Conservation (phyloP, 37 sponge, comb jelly and placozoan genomes). For the Theonella swinhoei region DNA sequence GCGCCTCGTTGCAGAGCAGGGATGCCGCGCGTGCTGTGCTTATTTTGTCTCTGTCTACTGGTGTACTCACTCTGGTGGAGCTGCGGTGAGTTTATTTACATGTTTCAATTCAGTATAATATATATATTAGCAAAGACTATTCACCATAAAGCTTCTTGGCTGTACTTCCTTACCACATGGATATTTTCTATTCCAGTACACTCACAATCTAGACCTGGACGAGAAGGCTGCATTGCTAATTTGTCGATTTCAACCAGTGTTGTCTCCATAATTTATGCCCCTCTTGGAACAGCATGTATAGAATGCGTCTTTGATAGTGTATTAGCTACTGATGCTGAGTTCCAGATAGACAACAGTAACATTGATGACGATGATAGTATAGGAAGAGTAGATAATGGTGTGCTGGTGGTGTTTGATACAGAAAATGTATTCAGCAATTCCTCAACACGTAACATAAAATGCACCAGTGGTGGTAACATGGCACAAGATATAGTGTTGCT, state of each 20-base stretch:
- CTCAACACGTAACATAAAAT: not conserved
- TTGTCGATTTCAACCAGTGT: not conserved
- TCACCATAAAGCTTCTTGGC: no score
- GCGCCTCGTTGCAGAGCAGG: no score
- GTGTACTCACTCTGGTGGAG: not conserved
- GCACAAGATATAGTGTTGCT: not conserved
- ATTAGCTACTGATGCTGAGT: not conserved
- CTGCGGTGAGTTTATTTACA: not conserved
- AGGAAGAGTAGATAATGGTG: not conserved
- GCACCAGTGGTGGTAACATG: not conserved
- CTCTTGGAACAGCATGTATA: not conserved
- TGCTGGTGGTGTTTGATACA: not conserved
- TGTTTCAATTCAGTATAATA: no score
- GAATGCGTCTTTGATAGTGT: not conserved
- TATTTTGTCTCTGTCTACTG: not conserved
- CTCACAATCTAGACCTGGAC: not conserved
- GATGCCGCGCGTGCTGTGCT: no score
- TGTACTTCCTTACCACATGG: no score
- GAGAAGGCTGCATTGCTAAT: not conserved
- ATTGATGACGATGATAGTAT: not conserved
- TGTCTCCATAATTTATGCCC: not conserved
- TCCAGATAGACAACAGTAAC: not conserved
- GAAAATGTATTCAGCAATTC: not conserved
- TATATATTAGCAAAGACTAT: no score
- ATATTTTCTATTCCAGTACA: no score